Evolutionary conservation across 2,797 vertebrate genomes (phyloP).

Genomic region (Scyliorhinus canicula): DNA sequence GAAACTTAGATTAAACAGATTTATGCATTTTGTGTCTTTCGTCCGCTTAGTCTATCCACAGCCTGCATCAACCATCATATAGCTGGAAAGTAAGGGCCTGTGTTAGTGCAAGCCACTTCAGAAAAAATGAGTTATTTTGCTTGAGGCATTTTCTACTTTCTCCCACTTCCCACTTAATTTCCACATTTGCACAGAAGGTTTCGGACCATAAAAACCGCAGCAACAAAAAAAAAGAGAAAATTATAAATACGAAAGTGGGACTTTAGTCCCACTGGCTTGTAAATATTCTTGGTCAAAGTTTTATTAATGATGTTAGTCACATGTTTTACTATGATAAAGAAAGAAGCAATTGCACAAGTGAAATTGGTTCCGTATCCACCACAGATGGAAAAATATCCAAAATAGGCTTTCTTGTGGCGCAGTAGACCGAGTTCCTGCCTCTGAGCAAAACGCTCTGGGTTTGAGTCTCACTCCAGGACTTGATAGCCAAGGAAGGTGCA

Average conservation of each 20-base stretch:
- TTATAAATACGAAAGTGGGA: neutral
- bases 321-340: neutral
- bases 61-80: neutral
- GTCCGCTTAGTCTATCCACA: neutral
- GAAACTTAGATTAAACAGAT: too few relatives aligned
- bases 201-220: neutral
- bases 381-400: neutral
- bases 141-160: neutral
- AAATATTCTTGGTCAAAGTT: neutral
- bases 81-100: neutral
- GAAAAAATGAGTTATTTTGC: neutral
- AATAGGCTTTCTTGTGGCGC: neutral
- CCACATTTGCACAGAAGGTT: neutral
- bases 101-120: neutral
- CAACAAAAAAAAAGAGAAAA: neutral
- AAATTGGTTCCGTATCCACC: neutral
- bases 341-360: neutral
- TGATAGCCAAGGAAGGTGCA: too few relatives aligned
- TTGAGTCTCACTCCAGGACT: too few relatives aligned
- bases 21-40: too few relatives aligned
- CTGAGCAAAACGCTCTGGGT: too few relatives aligned
- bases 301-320: neutral
- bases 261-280: neutral
- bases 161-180: neutral
- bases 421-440: too few relatives aligned